Conservation (phyloP, 2,888 invertebrate species). For the Dolichomitus sp. region DNA sequence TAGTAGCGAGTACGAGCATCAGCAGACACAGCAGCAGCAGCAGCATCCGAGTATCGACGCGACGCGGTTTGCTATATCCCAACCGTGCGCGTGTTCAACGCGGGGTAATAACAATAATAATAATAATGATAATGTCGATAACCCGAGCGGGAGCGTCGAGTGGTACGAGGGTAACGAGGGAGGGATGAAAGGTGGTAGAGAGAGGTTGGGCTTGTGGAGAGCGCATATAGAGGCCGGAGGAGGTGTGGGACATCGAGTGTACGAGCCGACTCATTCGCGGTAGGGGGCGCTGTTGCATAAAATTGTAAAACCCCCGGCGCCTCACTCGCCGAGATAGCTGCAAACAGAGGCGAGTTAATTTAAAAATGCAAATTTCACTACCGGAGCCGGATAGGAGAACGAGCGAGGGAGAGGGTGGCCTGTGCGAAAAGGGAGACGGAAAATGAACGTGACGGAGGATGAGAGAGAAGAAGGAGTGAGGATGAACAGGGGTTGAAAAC, state of each 20-base stretch:
- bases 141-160: conserved; percentile 60
- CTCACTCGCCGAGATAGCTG: conserved; percentile 80
- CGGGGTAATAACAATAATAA: conserved; percentile 76
- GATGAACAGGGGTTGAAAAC: conserved; percentile 54
- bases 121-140: conserved; percentile 82
- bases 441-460: conserved; percentile 55
- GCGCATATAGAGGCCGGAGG: conserved; percentile 66
- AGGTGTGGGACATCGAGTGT: conserved; percentile 45
- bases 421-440: conserved; percentile 61
- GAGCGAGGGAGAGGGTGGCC: conserved; percentile 29
- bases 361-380: conserved; percentile 85
- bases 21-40: conserved; percentile 62
- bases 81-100: conserved; percentile 67
- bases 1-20: conserved; percentile 31
- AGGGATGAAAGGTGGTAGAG: conserved; percentile 54
- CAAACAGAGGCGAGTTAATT: conserved; percentile 86
- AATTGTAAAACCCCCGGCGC: conserved; percentile 83
- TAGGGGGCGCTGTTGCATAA: conserved; percentile 83
- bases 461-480: conserved; percentile 24
- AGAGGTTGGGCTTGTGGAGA: conserved; percentile 43
- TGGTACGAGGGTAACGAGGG: conserved; percentile 40
- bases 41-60: conserved; percentile 62
- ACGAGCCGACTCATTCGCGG: conserved; percentile 69
- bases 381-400: conserved; percentile 61
- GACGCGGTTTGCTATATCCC: conserved; percentile 45